Evolutionary conservation across 2,113 vertebrate genomes (phyloP).

Genomic region (Cinclus mexicanus): DNA sequence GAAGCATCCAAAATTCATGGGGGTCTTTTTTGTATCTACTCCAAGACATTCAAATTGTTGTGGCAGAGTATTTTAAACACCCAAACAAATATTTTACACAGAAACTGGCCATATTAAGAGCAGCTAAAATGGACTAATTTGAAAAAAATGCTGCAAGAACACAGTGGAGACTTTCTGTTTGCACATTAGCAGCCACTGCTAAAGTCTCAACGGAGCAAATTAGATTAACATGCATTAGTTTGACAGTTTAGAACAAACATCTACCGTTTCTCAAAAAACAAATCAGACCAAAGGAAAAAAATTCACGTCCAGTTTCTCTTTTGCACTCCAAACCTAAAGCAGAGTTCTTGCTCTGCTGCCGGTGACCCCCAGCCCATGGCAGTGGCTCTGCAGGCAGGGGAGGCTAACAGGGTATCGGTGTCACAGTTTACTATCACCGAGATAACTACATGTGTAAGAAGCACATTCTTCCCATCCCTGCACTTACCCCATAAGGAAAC

Average conservation of each 20-base stretch:
- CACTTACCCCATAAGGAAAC: constrained; percentile 36
- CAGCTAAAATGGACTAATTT: neutral
- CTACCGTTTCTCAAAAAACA: neutral
- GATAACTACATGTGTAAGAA: constrained; percentile 52
- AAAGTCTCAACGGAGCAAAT: neutral
- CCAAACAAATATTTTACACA: neutral
- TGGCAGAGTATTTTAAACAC: neutral
- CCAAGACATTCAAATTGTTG: neutral
- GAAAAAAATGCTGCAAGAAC: neutral
- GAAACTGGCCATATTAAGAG: neutral
- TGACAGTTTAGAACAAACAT: neutral
- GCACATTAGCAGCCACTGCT: neutral
- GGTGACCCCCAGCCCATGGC: neutral
- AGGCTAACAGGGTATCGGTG: constrained; percentile 12
- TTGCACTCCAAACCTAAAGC: neutral
- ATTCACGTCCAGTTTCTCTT: neutral
- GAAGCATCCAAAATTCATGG: neutral
- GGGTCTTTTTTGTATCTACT: neutral
- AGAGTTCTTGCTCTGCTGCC: neutral
- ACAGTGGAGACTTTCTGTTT: neutral
- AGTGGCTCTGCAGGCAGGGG: constrained; percentile 8
- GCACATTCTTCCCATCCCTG: constrained; percentile 60
- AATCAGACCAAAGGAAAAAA: neutral
- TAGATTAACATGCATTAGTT: neutral
- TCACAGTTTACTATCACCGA: constrained; percentile 50